Conservation (phyloP, 2,888 invertebrate species). For the Barypeithes pellucidus region DNA sequence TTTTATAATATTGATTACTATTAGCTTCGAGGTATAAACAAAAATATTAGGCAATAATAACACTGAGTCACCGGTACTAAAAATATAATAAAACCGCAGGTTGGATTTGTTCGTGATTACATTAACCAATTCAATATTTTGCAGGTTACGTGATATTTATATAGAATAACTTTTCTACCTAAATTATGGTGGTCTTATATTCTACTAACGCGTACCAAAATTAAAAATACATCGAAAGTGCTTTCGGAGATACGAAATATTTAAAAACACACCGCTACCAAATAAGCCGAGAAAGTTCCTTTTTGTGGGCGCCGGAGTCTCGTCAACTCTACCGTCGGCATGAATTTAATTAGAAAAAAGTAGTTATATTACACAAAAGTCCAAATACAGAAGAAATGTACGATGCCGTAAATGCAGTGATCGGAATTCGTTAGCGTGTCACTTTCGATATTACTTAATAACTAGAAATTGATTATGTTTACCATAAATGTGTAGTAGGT, state of each 20-base stretch:
- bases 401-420: background rate
- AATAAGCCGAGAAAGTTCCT: slow-evolving; percentile 41
- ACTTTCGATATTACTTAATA: slow-evolving; percentile 23
- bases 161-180: no score
- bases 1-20: background rate
- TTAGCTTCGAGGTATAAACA: background rate
- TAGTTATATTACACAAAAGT: slow-evolving; percentile 13
- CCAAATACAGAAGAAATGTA: slow-evolving; percentile 19
- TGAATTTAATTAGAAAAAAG: slow-evolving; percentile 31
- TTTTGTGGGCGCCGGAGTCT: background rate
- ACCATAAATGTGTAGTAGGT: background rate
- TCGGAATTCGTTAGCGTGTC: slow-evolving; percentile 1
- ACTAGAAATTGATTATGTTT: background rate
- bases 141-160: no score
- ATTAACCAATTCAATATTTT: no score
- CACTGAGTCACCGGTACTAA: background rate
- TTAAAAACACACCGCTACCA: slow-evolving; percentile 24
- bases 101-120: no score
- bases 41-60: background rate
- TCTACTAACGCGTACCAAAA: no score
- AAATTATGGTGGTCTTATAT: no score
- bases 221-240: no score
- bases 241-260: no score
- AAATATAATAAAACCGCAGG: no score
- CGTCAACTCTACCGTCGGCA: background rate